phyloP scores from a whole-genome alignment of 2,888 invertebrate species.

The Cotesia congregata region DNA sequence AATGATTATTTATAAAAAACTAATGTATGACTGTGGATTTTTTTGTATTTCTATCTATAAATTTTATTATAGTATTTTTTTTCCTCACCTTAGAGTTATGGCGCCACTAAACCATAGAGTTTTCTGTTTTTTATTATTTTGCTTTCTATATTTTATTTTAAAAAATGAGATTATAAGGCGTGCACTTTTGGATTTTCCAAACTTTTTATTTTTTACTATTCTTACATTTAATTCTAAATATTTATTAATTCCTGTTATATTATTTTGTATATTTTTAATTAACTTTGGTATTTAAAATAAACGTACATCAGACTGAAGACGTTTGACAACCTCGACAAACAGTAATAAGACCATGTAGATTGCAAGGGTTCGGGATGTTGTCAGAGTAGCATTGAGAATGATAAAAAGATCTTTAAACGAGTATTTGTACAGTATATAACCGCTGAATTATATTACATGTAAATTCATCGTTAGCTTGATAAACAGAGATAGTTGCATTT shows the following conservation, averaged over 20 bases:
- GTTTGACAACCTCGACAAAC: neutral
- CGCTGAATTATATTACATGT: conserved; percentile 27
- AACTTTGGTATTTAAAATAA: neutral
- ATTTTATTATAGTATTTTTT: too few relatives aligned
- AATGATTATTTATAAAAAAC: too few relatives aligned
- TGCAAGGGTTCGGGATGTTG: neutral
- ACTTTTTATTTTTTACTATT: too few relatives aligned
- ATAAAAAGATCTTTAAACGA: conserved; percentile 22
- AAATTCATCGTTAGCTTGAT: conserved; percentile 47
- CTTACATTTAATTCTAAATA: neutral
- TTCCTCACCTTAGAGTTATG: too few relatives aligned
- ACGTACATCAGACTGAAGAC: neutral
- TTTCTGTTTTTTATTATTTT: too few relatives aligned
- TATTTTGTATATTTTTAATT: neutral
- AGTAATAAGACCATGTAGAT: neutral
- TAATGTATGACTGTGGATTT: too few relatives aligned
- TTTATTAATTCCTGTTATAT: neutral
- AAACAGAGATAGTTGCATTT: conserved; percentile 41
- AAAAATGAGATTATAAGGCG: too few relatives aligned
- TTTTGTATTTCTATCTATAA: too few relatives aligned
- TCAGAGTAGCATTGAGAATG: neutral
- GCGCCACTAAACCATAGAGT: too few relatives aligned
- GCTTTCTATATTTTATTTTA: too few relatives aligned
- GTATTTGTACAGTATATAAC: conserved; percentile 24
- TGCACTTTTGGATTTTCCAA: too few relatives aligned